phyloP scores from a whole-genome alignment of 1,140 invertebrate genomes.

The Leptestheria dahalacensis region DNA sequence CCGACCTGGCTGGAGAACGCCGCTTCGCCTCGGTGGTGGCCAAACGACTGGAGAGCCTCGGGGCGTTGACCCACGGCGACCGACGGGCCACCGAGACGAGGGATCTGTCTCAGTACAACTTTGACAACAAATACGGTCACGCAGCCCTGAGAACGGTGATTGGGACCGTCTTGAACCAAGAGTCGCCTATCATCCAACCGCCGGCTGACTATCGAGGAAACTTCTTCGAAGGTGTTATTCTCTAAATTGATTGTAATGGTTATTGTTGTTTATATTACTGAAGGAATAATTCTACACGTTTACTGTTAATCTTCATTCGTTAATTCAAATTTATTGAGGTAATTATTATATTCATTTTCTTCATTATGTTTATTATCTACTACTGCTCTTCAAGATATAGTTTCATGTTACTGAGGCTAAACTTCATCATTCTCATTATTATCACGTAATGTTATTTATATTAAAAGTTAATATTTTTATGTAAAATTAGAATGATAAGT shows the following conservation, averaged over 20 bases:
- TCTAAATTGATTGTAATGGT: too few relatives aligned
- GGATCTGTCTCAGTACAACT: conserved; percentile 91
- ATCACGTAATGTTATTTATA: too few relatives aligned
- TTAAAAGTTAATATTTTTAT: too few relatives aligned
- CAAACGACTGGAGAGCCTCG: conserved; percentile 89
- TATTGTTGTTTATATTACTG: too few relatives aligned
- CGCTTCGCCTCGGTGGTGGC: conserved; percentile 91
- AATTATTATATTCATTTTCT: too few relatives aligned
- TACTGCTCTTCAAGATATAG: too few relatives aligned
- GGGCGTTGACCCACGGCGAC: conserved; percentile 93
- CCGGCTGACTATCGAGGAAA: conserved; percentile 78
- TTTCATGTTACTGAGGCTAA: too few relatives aligned
- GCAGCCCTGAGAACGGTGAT: conserved; percentile 86
- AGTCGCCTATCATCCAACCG: conserved; percentile 63
- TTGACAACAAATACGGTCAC: conserved; percentile 12
- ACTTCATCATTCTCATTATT: neutral
- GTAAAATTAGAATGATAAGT: too few relatives aligned
- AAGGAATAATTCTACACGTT: too few relatives aligned
- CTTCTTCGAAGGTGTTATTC: conserved; percentile 62
- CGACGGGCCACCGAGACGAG: conserved; percentile 89
- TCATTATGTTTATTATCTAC: too few relatives aligned
- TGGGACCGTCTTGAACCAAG: conserved; percentile 66
- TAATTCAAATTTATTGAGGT: too few relatives aligned
- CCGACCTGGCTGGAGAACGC: conserved; percentile 91
- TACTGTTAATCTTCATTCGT: too few relatives aligned